Evolutionary conservation across 2,113 vertebrate genomes (phyloP), one percentile per base, ranked within the genome.

Genomic region (Recurvirostra avosetta): DNA sequence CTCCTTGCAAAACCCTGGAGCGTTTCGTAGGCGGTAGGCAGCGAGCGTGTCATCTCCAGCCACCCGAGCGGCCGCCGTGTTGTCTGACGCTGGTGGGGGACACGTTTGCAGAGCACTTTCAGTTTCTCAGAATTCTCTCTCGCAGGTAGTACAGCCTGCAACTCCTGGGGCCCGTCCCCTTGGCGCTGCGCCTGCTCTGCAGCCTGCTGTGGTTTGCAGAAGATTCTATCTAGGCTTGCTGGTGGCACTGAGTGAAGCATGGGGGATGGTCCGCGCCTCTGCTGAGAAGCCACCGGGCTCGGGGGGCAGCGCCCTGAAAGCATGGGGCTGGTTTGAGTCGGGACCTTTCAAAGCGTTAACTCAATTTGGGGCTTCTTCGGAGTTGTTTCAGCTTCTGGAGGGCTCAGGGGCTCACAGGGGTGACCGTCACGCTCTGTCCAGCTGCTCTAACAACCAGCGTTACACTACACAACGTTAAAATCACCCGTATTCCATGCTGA

Each of bases 401-500:
- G 62, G 20, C 86, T 82, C 34, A 4, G 12, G 55, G 22, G 26
- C n/a, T 53, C 61, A n/a, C 9, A 4, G 10, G 32, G 41, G 40
- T 19, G 15, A 21, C 58, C 1, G 0, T 52, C 34, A 25, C 6
- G 1, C 85, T 75, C 82, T 41, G 20, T 50, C 43, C 49, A 55
- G 53, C 56, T 55, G 79, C 82, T 41, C 32, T 32, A 16, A 19
- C 13, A n/a, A 6, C 47, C 23, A 25, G 4, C 9, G 5, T 43
- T 65, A 30, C 23, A 27, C n/a, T 38, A 29, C 83, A 55, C 56
- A 36, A 8, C 80, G 22, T 25, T 11, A 45, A 65, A 83, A 62
- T 40, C 30, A 15, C 20, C 34, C 1, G 0, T 17, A 3, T 58
- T 12, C 85, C 18, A 3, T 47, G 29, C 9, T 2, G 4, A 12